Evolutionary conservation across 1,140 invertebrate species (phyloP).

Genomic region (Sminthurides bifidus): DNA sequence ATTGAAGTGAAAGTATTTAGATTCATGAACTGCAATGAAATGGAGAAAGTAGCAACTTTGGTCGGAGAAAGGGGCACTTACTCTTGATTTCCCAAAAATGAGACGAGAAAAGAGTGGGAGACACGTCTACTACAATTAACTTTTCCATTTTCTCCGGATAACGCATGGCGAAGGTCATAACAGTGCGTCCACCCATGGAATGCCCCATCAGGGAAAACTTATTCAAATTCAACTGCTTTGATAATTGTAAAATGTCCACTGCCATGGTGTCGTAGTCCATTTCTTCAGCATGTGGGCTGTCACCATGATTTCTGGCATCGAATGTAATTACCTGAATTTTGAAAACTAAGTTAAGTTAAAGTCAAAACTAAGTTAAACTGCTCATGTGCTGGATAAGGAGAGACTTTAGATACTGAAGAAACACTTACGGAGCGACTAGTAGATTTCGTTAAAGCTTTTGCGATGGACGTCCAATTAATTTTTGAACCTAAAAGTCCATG

Average conservation of each 20-base stretch:
- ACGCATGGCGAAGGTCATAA: slow-evolving; percentile 63
- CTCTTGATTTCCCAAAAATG: slow-evolving; percentile 47
- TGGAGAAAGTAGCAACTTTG: no score
- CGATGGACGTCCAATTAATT: slow-evolving; percentile 68
- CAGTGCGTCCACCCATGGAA: slow-evolving; percentile 77
- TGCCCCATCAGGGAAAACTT: slow-evolving; percentile 66
- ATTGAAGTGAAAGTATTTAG: slow-evolving; percentile 46
- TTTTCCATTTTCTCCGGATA: slow-evolving; percentile 63
- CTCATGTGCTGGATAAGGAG: neutral
- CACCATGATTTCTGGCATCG: slow-evolving; percentile 83
- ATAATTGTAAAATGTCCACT: slow-evolving; percentile 54
- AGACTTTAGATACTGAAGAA: neutral
- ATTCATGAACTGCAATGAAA: slow-evolving; percentile 47
- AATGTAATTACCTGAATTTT: slow-evolving; percentile 55
- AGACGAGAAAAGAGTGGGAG: slow-evolving; percentile 54
- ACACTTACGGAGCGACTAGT: slow-evolving; percentile 48
- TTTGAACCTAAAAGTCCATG: slow-evolving; percentile 79
- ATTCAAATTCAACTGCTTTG: slow-evolving; percentile 48
- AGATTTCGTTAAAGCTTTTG: slow-evolving; percentile 54
- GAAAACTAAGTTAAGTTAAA: neutral
- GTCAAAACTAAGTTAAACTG: neutral
- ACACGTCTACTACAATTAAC: slow-evolving; percentile 71
- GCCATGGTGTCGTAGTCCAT: slow-evolving; percentile 61
- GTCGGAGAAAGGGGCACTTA: no score
- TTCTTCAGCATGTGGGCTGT: slow-evolving; percentile 60